Base-by-base conservation (phyloP, 2,113 vertebrate species). In the Carassius auratus region DNA sequence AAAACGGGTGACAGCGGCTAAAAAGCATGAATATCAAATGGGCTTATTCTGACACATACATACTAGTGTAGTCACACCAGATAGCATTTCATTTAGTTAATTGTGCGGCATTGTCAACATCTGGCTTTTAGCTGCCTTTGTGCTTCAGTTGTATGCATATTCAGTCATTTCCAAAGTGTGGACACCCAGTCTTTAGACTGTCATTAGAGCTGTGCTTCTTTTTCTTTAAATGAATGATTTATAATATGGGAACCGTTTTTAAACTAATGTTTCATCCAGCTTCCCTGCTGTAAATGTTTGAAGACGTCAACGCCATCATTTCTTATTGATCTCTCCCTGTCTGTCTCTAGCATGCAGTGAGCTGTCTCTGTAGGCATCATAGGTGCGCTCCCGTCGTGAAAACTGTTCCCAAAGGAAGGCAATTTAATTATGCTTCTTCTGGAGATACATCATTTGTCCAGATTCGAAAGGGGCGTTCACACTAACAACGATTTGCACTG, bases 21-120 rank as follows among this genome's bases (percentile, higher is more conserved):
- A 83, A 83, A 83, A 83, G 64, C 48, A 74, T 73, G 81, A 83
- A 83, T 83, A 38, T 83, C 30, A 83, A 83, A 57, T 14, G n/a
- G 48, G 50, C 4, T 83, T 55, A 10, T 19, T 17, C 30, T 83
- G 68, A 79, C 33, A 59, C 50, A 57, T 68, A 69, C 12, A 30
- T 23, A 66, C 14, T 50, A 8, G 59, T 64, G 64, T 48, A 82
- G 23, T 71, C 33, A 10, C 30, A 73, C 9, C 62, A 78, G 42
- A 85, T 42, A 69, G 45, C 19, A 10, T 73, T 73, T 78, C 0
- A 68, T 23, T 55, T 21, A 48, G 21, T 23, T 71, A 85, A 85
- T 85, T 85, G 21, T 52, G 36, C 71, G 48, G 79, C 10, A 76
- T 50, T 84, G n/a, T 50, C 4, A 84, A 84, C 71, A 76, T 76